Base-by-base conservation (phyloP, 2,113 vertebrate species). In the Caranx ignobilis region DNA sequence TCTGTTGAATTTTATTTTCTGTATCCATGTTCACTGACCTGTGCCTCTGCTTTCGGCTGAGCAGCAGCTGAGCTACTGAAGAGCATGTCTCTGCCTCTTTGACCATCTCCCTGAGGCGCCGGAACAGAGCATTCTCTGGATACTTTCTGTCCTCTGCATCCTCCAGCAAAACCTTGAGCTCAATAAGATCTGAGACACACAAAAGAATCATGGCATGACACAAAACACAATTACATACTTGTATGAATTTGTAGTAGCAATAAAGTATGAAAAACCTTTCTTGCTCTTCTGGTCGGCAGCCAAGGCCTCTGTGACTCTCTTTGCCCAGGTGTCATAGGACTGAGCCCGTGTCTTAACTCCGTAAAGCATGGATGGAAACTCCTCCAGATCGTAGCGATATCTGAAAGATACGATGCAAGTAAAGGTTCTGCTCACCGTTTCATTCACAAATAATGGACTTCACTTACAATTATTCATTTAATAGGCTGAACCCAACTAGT, bases 71-170 rank as follows among this genome's bases (percentile, higher is more conserved):
- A 63, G 98, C 97, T n/a, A 99, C 97, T 10, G 98, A 99, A 47
- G 97, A 97, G 92, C 98, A 99, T 1, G 97, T 99, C 91, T 99
- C 98, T 0, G 98, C 98, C 91, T 99, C 98, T 90, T 98, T 99
- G 54, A 99, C 97, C 90, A 97, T 96, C 87, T 98, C 97, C 83
- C 95, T 94, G 41, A 99, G 96, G 67, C 94, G 96, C 21, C 96
- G 96, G 88, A 97, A 97, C 57, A 99, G 95, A 63, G 94, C 92
- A 7, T 99, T 99, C 87, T 99, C 98, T 0, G 98, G 98, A 48
- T 98, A 99, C 82, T 99, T 99, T 79, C 97, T 95, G 88, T 99
- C 98, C 91, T 99, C 97, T 7, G 97, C 97, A 69, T 99, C 98
- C 89, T 99, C 97, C 85, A 99, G 80, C 95, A 99, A 95, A 39